These are phyloP conservation scores for Spatulosminthurus flaviceps DNA, from an alignment of 2,888 invertebrate genomes.

Conservation along the genomic window DNA sequence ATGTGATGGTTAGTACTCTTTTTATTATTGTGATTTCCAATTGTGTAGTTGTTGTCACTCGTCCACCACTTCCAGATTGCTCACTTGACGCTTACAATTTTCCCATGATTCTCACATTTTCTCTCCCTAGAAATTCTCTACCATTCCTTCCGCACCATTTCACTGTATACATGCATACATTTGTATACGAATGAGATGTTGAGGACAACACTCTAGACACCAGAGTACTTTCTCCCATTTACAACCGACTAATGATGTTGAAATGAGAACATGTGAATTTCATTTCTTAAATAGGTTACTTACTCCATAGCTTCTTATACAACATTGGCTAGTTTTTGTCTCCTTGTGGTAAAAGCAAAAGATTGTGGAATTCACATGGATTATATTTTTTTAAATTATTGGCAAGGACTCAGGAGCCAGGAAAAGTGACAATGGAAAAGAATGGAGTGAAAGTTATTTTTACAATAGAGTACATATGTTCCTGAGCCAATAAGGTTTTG, in stretches of 20 bases:
- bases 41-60: background rate
- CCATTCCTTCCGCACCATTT: too few relatives aligned
- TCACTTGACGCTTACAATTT: background rate
- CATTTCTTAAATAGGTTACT: background rate
- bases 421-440: too few relatives aligned
- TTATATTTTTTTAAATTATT: too few relatives aligned
- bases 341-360: background rate
- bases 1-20: background rate
- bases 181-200: too few relatives aligned
- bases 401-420: too few relatives aligned
- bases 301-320: background rate
- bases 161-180: too few relatives aligned
- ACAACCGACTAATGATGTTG: background rate
- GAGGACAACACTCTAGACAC: background rate
- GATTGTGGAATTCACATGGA: background rate
- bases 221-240: background rate
- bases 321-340: too few relatives aligned
- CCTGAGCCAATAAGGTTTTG: too few relatives aligned
- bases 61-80: background rate
- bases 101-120: background rate
- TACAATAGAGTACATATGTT: too few relatives aligned
- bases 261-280: conserved; percentile 19
- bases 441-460: too few relatives aligned
- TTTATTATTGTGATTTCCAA: conserved; percentile 14
- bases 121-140: too few relatives aligned